Evolutionary conservation across 2,888 invertebrate genomes (phyloP), one percentile per base, ranked within the genome.

Genomic region (Aethes cnicana): DNA sequence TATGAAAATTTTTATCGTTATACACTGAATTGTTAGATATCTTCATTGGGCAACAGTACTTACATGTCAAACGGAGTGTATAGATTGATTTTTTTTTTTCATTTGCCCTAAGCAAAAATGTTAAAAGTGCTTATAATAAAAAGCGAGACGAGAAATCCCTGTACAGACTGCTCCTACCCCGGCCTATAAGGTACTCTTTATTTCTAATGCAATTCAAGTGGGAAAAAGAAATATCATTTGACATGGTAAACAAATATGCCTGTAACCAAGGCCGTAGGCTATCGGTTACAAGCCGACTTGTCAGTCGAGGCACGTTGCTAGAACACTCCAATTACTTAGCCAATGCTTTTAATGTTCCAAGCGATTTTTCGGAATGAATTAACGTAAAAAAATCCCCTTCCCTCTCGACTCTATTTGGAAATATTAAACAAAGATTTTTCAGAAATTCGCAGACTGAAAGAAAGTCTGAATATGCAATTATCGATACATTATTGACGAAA

Each of bases 211-310:
- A 76, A 80, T 79, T 74, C 77, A 77, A 70, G 69, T 77, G 70
- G 69, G 69, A 73, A 64, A 77, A 62, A 63, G 64, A 77, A 66
- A 64, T 72, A 70, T 72, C 69, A 66, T 68, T 71, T 76, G 75
- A 77, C 72, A 78, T 74, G 70, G 62, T 72, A 68, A 74, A 85
- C 87, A 84, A 85, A 82, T 81, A 72, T 77, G 87, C 85, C 74
- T 84, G 87, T 87, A 89, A 87, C 87, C 86, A 82, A 89, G 85
- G 80, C 81, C 66, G 57, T 50, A 28, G 58, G 80, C 75, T 58
- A 81, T 89, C 85, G 74, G 86, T 86, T 86, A 84, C 87, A 87
- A 74, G 75, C 85, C 62, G 62, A 83, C 77, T 87, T 88, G 85
- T 76, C 61, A 52, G 62, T 67, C 63, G 71, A 77, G 84, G n/a